Evolutionary conservation across 2,113 vertebrate genomes (phyloP).

Genomic region (Cebidichthys violaceus): DNA sequence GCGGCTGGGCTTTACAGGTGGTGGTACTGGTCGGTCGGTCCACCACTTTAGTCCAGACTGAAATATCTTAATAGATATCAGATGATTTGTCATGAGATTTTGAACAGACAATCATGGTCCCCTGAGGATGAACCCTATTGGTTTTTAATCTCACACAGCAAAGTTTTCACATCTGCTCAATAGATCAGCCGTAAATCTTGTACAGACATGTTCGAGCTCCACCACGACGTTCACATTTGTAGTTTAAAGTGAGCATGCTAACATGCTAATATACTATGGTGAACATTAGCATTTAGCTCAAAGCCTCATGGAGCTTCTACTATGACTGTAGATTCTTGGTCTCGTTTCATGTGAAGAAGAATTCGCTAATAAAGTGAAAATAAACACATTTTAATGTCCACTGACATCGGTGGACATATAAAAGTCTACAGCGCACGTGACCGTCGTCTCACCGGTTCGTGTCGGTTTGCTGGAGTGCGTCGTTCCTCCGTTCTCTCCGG

Average conservation of each 20-base stretch:
- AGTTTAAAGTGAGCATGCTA: neutral
- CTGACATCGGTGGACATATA: neutral
- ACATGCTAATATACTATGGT: neutral
- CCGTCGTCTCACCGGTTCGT: slow-evolving; percentile 84
- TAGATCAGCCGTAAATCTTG: neutral
- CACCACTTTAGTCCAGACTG: neutral
- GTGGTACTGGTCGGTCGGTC: neutral
- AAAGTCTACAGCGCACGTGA: neutral
- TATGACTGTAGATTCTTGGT: neutral
- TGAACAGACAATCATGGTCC: neutral
- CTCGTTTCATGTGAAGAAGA: neutral
- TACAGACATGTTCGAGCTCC: neutral
- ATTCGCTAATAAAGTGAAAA: neutral
- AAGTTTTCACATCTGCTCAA: neutral
- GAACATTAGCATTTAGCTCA: neutral
- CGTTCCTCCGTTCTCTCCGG: slow-evolving; percentile 93
- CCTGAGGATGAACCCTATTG: neutral
- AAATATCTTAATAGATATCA: neutral
- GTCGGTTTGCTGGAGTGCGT: slow-evolving; percentile 87
- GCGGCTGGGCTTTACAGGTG: neutral
- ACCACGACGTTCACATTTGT: neutral
- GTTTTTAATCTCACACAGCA: neutral
- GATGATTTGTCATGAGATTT: neutral
- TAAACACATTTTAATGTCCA: neutral
- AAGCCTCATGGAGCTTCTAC: neutral